Base-by-base conservation (phyloP, 2,888 invertebrate genomes). In the Alloscopus bannaensis region DNA sequence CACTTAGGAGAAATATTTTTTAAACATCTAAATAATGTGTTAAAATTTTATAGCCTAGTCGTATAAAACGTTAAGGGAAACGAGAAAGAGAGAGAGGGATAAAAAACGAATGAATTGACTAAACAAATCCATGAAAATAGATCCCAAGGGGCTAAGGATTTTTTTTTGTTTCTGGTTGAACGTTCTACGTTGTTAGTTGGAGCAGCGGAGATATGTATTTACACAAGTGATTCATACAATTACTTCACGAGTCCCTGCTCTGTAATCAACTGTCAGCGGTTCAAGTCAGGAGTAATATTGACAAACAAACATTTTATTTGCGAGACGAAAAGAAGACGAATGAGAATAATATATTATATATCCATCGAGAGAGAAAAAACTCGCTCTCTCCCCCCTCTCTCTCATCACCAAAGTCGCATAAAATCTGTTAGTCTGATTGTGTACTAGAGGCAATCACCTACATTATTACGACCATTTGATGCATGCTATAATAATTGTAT, bases 61-160 rank as follows among this genome's bases (percentile, higher is more conserved):
- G 28, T 76, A 69, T 76, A 76, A 68, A 60, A 47, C 36, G 52
- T 36, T 69, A 68, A 75, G 13, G 24, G 16, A 55, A 20, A 20
- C 31, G 22, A 68, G 36, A 59, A 68, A 29, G 2, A 62, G n/a
- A 40, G 24, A 22, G 57, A 24, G 4, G 26, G 28, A 57, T 4
- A 16, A 59, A 36, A 62, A 36, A 22, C 42, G 36, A 72, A n/a
- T n/a, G n/a, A n/a, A 64, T 55, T 55, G 40, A 55, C 50, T 36
- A 69, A 69, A 57, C 60, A 62, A 68, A 55, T 52, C 76, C 76
- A 69, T 76, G 76, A 76, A 69, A 76, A 76, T 68, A 62, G 60
- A 69, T 52, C 76, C 76, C 68, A 45, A 76, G 59, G 76, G 76
- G 62, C 62, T 50, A 76, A 52, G n/a, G 20, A 18, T 47, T 55